Conservation (phyloP, 2,888 invertebrate species). For the Pristionchus japonicus region DNA sequence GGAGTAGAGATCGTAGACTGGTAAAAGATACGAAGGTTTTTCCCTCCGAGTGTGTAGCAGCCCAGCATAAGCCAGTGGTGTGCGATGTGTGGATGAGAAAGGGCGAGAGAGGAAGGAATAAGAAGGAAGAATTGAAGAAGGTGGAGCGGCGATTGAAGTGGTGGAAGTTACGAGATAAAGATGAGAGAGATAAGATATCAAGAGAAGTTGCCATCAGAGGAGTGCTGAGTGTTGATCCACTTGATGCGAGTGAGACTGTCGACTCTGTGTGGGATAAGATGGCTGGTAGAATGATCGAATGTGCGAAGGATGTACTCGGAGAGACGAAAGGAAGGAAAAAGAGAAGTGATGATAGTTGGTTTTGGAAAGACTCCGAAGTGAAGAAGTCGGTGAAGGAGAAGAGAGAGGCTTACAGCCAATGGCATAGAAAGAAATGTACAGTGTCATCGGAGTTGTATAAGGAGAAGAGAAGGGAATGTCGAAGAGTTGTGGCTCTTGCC, state of each 20-base stretch:
- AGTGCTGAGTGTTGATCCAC: not conserved
- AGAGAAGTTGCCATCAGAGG: not conserved
- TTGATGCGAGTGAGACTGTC: not conserved
- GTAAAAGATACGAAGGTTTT: conserved; percentile 10
- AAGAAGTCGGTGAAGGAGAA: not conserved
- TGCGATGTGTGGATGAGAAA: not conserved
- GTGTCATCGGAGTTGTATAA: not conserved
- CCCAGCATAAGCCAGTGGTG: not conserved
- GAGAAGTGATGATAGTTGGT: no score
- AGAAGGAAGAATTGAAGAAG: not conserved
- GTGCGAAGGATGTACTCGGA: no score
- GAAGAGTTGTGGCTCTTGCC: not conserved
- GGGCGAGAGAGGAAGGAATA: not conserved
- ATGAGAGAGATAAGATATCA: not conserved
- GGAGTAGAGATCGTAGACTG: not conserved
- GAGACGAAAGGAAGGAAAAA: not conserved
- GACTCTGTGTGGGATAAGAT: not conserved
- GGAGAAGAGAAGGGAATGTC: not conserved
- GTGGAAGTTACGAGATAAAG: not conserved
- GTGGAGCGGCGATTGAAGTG: not conserved
- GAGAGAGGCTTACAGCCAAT: not conserved
- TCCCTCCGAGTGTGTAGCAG: not conserved
- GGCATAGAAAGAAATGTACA: not conserved
- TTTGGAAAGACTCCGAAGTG: not conserved
- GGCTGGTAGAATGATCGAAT: not conserved